Conservation (phyloP, 2,797 vertebrate species). For the Pangasius macronema region DNA sequence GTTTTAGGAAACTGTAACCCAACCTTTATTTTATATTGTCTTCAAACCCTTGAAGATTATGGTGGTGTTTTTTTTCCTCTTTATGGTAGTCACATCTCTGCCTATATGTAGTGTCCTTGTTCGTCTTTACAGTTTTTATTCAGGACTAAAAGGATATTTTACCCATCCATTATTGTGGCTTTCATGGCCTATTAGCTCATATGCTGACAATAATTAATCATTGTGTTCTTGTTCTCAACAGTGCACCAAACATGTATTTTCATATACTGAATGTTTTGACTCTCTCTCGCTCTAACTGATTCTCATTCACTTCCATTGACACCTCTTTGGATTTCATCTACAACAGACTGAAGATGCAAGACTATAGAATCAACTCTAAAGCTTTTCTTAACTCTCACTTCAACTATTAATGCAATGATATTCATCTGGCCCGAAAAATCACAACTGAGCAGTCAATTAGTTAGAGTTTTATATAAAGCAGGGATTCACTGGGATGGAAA, state of each 20-base stretch:
- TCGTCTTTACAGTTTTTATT: not conserved
- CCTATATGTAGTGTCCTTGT: not conserved
- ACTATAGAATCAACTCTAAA: constrained; percentile 1
- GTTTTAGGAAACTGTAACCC: not conserved
- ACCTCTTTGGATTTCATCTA: not conserved
- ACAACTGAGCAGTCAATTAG: not conserved
- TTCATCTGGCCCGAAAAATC: not conserved
- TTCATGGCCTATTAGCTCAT: not conserved
- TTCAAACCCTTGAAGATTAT: not conserved
- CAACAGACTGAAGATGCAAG: constrained; percentile 8
- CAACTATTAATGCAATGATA: constrained; percentile 1
- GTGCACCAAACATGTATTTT: not conserved
- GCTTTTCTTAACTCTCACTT: not conserved
- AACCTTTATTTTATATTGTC: not conserved
- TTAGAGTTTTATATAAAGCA: not conserved
- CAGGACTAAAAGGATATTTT: not conserved
- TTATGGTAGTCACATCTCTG: not conserved
- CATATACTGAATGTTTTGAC: not conserved
- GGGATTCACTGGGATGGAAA: not conserved
- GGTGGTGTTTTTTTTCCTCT: not conserved
- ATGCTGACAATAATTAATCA: not conserved
- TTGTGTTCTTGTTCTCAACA: not conserved
- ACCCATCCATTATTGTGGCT: not conserved
- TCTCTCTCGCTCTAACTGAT: not conserved
- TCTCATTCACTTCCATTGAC: not conserved